Conservation (phyloP, 1,140 invertebrate genomes). For the Polyergus mexicanus region DNA sequence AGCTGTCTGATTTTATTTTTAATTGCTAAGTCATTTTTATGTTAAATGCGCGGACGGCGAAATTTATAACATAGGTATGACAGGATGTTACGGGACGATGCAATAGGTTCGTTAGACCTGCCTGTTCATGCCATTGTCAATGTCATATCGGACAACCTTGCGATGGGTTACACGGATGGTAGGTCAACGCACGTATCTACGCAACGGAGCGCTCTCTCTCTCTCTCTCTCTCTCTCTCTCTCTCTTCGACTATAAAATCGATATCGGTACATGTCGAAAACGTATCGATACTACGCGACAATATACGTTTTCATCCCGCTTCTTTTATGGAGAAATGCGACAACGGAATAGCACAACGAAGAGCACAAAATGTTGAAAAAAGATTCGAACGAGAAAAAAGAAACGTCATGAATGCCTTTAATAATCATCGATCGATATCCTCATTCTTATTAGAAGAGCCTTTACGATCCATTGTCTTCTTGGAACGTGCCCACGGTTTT, state of each 20-base stretch:
- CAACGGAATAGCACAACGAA: background rate
- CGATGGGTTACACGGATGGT: conserved; percentile 4
- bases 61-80: conserved; percentile 45
- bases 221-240: too few species aligned
- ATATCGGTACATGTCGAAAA: conserved; percentile 1
- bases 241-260: conserved; percentile 25
- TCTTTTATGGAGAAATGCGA: background rate
- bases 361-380: background rate
- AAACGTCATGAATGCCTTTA: conserved; percentile 50
- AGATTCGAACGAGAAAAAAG: conserved; percentile 1
- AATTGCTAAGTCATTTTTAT: conserved; percentile 10
- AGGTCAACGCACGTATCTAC: conserved; percentile 65
- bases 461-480: conserved; percentile 71
- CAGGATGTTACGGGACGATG: conserved; percentile 62
- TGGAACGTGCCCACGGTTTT: conserved; percentile 47
- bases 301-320: background rate
- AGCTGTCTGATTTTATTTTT: background rate
- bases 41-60: background rate
- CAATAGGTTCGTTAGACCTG: conserved; percentile 48
- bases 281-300: background rate
- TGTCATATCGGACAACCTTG: conserved; percentile 63
- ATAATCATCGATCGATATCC: conserved; percentile 63
- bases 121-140: conserved; percentile 71
- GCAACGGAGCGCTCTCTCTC: background rate
- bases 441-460: conserved; percentile 33